Base-by-base conservation (phyloP, 2,797 vertebrate genomes). In the Chromobotia macracanthus region DNA sequence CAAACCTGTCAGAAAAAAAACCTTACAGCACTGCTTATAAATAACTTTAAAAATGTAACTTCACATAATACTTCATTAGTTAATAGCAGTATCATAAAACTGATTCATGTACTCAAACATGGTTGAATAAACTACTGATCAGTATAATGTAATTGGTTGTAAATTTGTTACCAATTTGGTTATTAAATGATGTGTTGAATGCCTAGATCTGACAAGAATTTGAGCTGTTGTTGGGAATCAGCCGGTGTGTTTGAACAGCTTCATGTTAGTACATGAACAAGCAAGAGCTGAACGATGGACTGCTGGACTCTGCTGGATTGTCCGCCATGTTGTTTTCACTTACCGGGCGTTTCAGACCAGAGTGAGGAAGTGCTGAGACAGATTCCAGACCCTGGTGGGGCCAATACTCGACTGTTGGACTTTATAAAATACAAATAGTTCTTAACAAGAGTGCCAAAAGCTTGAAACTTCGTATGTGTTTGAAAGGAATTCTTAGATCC, bases 281-380 rank as follows among this genome's bases (percentile, higher is more conserved):
- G 48, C 46, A 38, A 25, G 21, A n/a, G n/a, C n/a, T n/a, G n/a
- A n/a, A n/a, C n/a, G n/a, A n/a, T n/a, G n/a, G n/a, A n/a, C n/a
- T n/a, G n/a, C n/a, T n/a, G n/a, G n/a, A n/a, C n/a, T n/a, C n/a
- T 16, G 51, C 15, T 58, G n/a, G 23, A 76, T 50, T 58, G 64
- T 76, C 74, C 38, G 74, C 74, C 74, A 76, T 77, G 69, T 69
- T 77, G 66, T 77, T 77, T 77, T 69, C 44, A 77, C 66, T 55
- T 35, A 69, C 35, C 65, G 61, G 41, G n/a, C 65, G 60, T 68
- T 77, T 77, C 65, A 77, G 55, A 60, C 50, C 58, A 25, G 65
- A 68, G 53, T 16, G 38, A 58, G 25, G 41, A 61, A 69, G 66
- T 69, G 35, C 75, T 69, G 41, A 77, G 23, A 77, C 41, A 55